Base-by-base conservation (phyloP, 2,797 vertebrate species). In the Petrocephalus schoutedeni region DNA sequence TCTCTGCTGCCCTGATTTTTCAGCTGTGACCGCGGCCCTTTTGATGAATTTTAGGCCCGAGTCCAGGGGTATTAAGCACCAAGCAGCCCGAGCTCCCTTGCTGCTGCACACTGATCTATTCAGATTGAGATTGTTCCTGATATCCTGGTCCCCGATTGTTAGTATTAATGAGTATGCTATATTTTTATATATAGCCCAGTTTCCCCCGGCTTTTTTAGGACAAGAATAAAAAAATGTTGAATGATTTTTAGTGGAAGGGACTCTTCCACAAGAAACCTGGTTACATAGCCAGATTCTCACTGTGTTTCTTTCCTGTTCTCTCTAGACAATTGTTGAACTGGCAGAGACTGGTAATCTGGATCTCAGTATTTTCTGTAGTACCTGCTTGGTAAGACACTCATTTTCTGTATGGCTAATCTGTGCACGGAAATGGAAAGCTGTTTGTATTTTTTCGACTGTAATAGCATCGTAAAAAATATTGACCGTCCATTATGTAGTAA, bases 361-460 rank as follows among this genome's bases (percentile, higher is more conserved):
- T 91, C 97, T 99, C 91, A 99, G 97, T 93, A 98, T 99, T 96
- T 99, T 99, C 96, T 99, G 98, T 97, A 99, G 98, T 93, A 99
- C 98, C 89, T 99, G 98, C 93, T 97, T 99, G 97, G 98, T 99
- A 97, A 95, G 90, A 49, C 7, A 19, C 53, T 36, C 7, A 21
- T 64, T 49, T 86, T 51, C 57, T 86, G 10, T 77, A 45, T 41
- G 9, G 21, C 28, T 32, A 57, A 77, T 77, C 71, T 41, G 67
- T 74, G 21, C 67, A 59, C 10, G 28, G 28, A 54, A 82, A 82
- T 82, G 41, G 41, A n/a, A 85, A 56, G 49, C 45, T 51, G 19
- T 14, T 54, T 54, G 77, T 49, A 67, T 54, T 84, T 84, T 53
- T 51, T 7, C 10, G n/a, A 57, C 84, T 32, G 57, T 56, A 54